Conservation (phyloP, 2,888 invertebrate genomes). For the Drosophila picticornis region DNA sequence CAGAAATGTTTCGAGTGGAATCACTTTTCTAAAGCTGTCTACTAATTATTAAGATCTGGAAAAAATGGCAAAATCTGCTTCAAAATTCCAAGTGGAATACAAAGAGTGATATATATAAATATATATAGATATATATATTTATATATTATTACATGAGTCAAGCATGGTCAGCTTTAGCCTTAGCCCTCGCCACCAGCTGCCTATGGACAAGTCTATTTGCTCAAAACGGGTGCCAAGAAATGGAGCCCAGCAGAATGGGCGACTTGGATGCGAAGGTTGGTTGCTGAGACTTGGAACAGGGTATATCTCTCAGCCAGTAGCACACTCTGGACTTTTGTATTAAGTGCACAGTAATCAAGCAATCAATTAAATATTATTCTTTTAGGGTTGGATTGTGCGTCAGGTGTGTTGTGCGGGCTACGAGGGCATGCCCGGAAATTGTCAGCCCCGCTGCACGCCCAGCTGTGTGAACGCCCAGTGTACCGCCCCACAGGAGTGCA, state of each 20-base stretch:
- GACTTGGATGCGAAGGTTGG: not conserved
- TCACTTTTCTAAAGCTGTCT: conserved; percentile 17
- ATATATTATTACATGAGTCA: conserved; percentile 8
- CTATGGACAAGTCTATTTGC: not conserved
- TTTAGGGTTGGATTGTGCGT: not conserved
- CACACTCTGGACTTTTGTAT: not conserved
- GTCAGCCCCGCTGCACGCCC: conserved; percentile 17
- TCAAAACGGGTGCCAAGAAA: conserved; percentile 1
- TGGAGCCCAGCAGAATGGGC: not conserved
- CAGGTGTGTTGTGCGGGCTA: conserved; percentile 29
- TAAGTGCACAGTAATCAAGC: not conserved
- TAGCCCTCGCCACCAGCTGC: not conserved
- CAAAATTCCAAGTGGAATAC: conserved; percentile 22
- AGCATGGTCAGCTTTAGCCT: conserved; percentile 4
- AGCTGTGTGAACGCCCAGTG: conserved; percentile 18
- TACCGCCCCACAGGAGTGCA: conserved; percentile 25
- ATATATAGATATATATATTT: not conserved
- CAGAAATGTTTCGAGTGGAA: not conserved
- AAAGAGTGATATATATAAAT: not conserved
- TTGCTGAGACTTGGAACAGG: not conserved
- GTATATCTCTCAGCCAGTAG: too few species aligned
- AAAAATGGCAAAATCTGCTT: conserved; percentile 3
- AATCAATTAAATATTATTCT: not conserved
- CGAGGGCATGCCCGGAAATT: not conserved
- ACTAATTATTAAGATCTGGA: not conserved